phyloP scores from a whole-genome alignment of 2,888 invertebrate genomes.

The Homarus gammarus region DNA sequence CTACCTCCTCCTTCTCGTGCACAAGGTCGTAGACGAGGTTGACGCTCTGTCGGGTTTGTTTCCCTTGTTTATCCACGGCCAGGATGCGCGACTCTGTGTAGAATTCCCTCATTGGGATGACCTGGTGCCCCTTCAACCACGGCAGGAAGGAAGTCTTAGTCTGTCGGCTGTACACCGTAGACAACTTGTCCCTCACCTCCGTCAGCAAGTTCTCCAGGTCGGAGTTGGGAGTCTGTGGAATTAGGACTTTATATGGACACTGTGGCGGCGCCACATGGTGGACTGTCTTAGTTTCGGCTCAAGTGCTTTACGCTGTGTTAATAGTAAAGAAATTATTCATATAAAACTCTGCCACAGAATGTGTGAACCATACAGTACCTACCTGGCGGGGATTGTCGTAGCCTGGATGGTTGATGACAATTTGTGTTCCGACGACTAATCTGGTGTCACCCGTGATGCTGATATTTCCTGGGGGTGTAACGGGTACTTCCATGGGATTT shows the following conservation, averaged over 20 bases:
- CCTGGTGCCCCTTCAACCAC: constrained; percentile 62
- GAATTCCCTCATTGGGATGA: constrained; percentile 67
- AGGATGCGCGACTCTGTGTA: constrained; percentile 67
- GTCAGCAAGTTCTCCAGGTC: constrained; percentile 16
- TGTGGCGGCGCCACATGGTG: neutral
- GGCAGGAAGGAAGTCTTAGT: constrained; percentile 59
- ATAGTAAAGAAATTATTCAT: too few relatives aligned
- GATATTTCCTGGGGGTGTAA: neutral
- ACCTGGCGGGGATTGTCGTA: too few relatives aligned
- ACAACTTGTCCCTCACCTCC: constrained; percentile 43
- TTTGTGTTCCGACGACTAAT: constrained; percentile 32
- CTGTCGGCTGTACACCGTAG: constrained; percentile 47
- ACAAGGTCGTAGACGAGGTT: constrained; percentile 51
- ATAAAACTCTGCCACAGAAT: too few relatives aligned
- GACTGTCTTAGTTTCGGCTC: too few relatives aligned
- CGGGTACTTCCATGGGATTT: neutral
- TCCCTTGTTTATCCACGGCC: constrained; percentile 62
- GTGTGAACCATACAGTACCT: too few relatives aligned
- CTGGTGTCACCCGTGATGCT: neutral
- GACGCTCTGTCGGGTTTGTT: constrained; percentile 57
- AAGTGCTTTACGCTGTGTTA: too few relatives aligned
- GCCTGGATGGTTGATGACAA: neutral
- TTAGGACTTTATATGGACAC: neutral
- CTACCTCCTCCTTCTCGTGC: constrained; percentile 49
- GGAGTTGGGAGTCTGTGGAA: too few relatives aligned